Conservation (phyloP, 2,113 vertebrate species). For the Tetraodon nigroviridis region DNA sequence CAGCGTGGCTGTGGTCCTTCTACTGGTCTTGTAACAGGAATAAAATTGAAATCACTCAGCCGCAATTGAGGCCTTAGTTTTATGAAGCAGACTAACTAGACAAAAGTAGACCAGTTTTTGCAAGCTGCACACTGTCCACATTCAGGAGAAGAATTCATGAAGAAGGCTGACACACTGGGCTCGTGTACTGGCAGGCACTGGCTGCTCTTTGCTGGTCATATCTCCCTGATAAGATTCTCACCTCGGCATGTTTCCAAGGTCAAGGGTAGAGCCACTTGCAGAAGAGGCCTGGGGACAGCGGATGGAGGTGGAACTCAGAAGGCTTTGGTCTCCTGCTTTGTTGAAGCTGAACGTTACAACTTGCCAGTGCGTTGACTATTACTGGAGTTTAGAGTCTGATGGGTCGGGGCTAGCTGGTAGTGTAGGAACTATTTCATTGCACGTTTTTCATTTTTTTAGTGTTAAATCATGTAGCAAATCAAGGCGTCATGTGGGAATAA, state of each 20-base stretch:
- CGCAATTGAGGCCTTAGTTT: no score
- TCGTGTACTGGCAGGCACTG: background rate
- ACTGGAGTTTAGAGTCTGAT: no score
- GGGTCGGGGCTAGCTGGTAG: no score
- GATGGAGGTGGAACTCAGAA: conserved; percentile 15
- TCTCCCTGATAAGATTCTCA: conserved; percentile 46
- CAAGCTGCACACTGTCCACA: conserved; percentile 26
- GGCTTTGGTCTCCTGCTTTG: background rate
- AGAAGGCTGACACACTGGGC: background rate
- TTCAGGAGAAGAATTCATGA: conserved; percentile 3
- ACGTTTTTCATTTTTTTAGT: no score
- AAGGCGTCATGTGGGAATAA: no score
- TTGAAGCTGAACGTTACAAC: background rate
- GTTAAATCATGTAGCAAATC: no score
- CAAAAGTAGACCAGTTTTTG: conserved; percentile 15
- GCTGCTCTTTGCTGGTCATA: conserved; percentile 22
- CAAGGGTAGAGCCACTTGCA: conserved; percentile 4
- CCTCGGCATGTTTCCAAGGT: conserved; percentile 36
- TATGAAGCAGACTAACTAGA: background rate
- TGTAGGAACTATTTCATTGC: no score
- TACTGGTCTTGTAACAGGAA: background rate
- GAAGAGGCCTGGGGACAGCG: conserved; percentile 20
- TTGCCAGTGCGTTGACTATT: no score
- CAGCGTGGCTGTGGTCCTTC: background rate
- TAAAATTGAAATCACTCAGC: no score